A percentile compares a stretch with the other conserved stretches of the same genome.
These are phyloP conservation scores for Pseudonaja textilis DNA, from an alignment of 2,113 vertebrate genomes.

Conservation along the genomic window DNA sequence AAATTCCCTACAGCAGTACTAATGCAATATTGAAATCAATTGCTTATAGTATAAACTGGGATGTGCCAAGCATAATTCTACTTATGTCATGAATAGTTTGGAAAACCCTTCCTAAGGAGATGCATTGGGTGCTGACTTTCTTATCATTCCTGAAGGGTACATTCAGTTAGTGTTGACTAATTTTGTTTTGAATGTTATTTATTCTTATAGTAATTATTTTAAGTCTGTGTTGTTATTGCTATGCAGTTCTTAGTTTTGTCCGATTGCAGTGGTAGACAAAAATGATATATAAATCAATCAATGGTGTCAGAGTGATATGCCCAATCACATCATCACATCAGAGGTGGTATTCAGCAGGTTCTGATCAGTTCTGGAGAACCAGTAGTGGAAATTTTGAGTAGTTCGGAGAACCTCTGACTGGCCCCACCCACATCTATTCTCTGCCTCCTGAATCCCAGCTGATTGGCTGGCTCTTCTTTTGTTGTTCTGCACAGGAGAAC, in stretches of 20 bases:
- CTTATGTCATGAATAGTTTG: background rate
- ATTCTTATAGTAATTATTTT: background rate
- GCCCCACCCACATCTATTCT: no score
- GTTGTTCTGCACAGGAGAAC: no score
- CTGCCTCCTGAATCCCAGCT: no score
- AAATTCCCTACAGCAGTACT: background rate
- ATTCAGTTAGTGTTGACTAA: background rate
- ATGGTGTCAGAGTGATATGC: background rate
- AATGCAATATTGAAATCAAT: background rate
- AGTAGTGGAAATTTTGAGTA: no score
- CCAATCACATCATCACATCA: background rate
- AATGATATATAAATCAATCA: background rate
- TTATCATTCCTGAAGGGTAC: background rate
- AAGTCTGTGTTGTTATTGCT: background rate
- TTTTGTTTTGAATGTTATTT: background rate
- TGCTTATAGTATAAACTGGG: background rate
- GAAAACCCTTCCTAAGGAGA: background rate
- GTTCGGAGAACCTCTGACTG: no score
- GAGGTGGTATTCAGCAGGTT: no score
- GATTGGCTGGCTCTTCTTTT: no score
- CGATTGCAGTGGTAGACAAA: background rate
- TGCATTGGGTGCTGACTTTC: background rate
- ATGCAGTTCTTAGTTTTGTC: background rate
- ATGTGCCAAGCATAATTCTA: background rate
- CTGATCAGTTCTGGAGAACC: no score